phyloP scores from a whole-genome alignment of 2,888 invertebrate species.

The Drosophila atripex region DNA sequence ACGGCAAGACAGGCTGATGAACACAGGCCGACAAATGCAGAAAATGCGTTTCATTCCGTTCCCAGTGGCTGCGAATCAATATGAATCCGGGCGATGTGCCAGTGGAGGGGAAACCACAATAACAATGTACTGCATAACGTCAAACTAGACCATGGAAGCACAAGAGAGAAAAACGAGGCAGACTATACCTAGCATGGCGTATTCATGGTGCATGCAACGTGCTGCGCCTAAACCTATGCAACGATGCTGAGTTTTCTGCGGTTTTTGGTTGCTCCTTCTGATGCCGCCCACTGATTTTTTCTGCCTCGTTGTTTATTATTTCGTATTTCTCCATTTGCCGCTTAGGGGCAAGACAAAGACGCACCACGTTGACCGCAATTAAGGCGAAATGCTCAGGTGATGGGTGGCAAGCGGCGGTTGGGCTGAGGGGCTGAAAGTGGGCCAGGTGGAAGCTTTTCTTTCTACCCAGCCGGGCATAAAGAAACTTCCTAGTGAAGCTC shows the following conservation, averaged over 20 bases:
- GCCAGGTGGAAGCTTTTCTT: conserved; percentile 40
- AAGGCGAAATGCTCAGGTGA: conserved; percentile 59
- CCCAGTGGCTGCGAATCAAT: conserved; percentile 66
- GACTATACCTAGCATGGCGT: conserved; percentile 26
- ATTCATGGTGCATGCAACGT: conserved; percentile 53
- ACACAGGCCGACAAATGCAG: conserved; percentile 58
- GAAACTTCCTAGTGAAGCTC: conserved; percentile 27
- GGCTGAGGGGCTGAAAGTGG: conserved; percentile 1
- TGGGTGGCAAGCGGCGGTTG: background rate
- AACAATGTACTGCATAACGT: conserved; percentile 49
- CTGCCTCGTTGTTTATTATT: conserved; percentile 22
- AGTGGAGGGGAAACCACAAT: conserved; percentile 26
- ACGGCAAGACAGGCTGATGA: conserved; percentile 23
- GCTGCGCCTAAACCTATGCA: conserved; percentile 50
- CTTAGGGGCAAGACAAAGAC: conserved; percentile 56
- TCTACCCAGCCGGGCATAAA: conserved; percentile 53
- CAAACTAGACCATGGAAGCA: conserved; percentile 36
- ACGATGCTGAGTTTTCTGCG: conserved; percentile 5
- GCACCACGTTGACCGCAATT: conserved; percentile 73
- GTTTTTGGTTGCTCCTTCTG: conserved; percentile 3
- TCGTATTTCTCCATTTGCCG: conserved; percentile 38
- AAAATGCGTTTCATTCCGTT: conserved; percentile 58
- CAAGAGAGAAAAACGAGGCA: conserved; percentile 3
- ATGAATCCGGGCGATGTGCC: conserved; percentile 49
- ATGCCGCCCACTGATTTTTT: conserved; percentile 29